Percentiles rank a stretch among this genome's conserved stretches.
These are phyloP conservation scores for Drosophila buzzatii DNA, from an alignment of 2,888 invertebrate species.

Conservation along the genomic window DNA sequence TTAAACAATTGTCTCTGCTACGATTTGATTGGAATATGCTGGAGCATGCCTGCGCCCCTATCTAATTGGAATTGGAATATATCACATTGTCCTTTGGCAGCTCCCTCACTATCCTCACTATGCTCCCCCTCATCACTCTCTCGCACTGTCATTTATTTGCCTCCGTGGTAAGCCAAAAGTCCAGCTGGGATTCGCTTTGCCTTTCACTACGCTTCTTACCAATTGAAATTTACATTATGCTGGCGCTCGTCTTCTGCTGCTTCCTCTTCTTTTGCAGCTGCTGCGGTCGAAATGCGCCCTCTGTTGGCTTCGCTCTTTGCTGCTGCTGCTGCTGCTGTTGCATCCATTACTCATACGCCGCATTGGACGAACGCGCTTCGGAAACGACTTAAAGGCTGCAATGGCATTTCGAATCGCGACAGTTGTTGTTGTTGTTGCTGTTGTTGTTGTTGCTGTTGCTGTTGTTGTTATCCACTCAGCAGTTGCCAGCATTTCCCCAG, in stretches of 20 bases:
- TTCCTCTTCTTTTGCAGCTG: conserved; percentile 12
- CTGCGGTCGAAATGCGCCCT: conserved; percentile 54
- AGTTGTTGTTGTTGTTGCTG: conserved; percentile 27
- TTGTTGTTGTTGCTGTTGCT: not conserved
- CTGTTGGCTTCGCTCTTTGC: conserved; percentile 22
- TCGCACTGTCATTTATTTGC: conserved; percentile 27
- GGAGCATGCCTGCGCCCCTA: not conserved
- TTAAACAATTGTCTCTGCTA: not conserved
- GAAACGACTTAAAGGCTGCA: conserved; percentile 46
- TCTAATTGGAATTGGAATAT: conserved; percentile 46
- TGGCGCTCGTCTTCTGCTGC: conserved; percentile 2
- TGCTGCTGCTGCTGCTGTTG: conserved; percentile 23
- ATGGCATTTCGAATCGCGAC: conserved; percentile 41
- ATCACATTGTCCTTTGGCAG: conserved; percentile 26
- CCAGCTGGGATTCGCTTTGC: conserved; percentile 21
- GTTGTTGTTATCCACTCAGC: not conserved
- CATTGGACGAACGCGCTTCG: conserved; percentile 34
- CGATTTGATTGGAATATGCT: not conserved
- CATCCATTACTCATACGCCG: conserved; percentile 62
- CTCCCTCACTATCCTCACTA: not conserved
- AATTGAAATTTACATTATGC: conserved; percentile 57
- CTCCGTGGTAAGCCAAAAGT: conserved; percentile 14
- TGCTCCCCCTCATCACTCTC: not conserved
- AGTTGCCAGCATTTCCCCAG: conserved; percentile 1
- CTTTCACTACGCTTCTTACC: conserved; percentile 6